Conservation (phyloP, 1,140 invertebrate genomes). For the Ruditapes philippinarum region DNA sequence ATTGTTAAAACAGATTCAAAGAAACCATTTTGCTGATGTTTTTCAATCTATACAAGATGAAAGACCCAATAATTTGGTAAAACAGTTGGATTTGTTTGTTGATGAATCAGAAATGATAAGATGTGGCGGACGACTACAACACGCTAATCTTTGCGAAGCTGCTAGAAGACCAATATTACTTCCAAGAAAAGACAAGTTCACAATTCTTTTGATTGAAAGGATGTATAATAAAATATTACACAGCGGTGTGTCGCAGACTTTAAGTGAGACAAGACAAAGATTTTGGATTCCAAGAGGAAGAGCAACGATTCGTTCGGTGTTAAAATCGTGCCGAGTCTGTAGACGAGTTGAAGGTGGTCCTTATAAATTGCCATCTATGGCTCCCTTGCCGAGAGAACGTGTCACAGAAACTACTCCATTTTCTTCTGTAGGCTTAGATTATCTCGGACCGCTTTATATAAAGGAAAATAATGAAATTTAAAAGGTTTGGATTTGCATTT, state of each 20-base stretch:
- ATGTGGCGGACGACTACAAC: neutral
- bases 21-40: neutral
- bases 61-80: neutral
- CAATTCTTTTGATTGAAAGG: no score
- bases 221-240: no score
- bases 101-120: neutral
- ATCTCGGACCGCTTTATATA: neutral
- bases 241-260: neutral
- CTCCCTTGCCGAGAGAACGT: neutral
- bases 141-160: neutral
- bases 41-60: no score
- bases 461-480: no score
- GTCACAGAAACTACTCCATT: constrained; percentile 8
- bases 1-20: neutral
- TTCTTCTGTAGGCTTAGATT: neutral
- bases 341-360: neutral
- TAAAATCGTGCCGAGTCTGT: constrained; percentile 2
- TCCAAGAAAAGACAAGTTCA: no score
- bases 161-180: no score
- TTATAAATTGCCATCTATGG: constrained; percentile 16
- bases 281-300: constrained; percentile 1
- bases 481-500: neutral
- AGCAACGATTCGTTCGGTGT: constrained; percentile 8
- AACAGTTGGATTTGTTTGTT: neutral
- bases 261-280: neutral